Evolutionary conservation across 2,113 vertebrate species (phyloP).

Genomic region (Cebus imitator): DNA sequence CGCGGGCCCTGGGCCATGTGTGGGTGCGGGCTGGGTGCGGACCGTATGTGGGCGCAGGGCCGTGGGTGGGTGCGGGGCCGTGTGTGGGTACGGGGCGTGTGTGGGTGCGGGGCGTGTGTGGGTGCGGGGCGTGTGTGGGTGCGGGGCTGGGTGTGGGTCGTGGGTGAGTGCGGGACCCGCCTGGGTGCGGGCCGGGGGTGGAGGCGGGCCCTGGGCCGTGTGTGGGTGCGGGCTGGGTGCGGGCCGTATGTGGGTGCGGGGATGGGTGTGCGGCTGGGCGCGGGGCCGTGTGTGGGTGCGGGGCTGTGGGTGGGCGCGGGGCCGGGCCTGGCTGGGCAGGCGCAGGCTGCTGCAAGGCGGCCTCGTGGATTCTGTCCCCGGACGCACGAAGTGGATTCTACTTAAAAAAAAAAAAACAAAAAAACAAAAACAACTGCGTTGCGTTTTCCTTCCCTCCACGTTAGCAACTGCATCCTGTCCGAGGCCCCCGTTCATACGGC

Average conservation of each 20-base stretch:
- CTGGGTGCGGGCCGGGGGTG: background rate
- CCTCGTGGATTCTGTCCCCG: background rate
- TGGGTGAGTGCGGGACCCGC: background rate
- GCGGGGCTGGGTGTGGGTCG: accelerated
- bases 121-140: background rate
- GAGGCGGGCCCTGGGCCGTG: background rate
- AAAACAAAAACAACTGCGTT: background rate
- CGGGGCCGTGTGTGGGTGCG: background rate
- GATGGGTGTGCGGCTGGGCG: too few relatives aligned
- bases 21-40: background rate
- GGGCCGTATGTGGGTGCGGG: too few relatives aligned
- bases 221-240: background rate
- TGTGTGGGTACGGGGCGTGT: background rate
- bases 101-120: background rate
- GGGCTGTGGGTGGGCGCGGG: background rate
- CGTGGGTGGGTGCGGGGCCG: background rate
- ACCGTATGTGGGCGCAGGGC: too few relatives aligned
- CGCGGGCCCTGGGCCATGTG: background rate
- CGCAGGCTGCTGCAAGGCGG: accelerated
- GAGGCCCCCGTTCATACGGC: accelerated
- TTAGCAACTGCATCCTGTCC: background rate
- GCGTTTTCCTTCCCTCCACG: background rate
- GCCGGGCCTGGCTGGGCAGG: background rate
- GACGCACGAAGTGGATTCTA: background rate
- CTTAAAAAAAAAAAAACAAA: background rate